Percentiles rank a stretch among this genome's conserved stretches.
These are phyloP conservation scores for Adelges cooleyi DNA, from an alignment of 1,140 invertebrate species.

Conservation along the genomic window DNA sequence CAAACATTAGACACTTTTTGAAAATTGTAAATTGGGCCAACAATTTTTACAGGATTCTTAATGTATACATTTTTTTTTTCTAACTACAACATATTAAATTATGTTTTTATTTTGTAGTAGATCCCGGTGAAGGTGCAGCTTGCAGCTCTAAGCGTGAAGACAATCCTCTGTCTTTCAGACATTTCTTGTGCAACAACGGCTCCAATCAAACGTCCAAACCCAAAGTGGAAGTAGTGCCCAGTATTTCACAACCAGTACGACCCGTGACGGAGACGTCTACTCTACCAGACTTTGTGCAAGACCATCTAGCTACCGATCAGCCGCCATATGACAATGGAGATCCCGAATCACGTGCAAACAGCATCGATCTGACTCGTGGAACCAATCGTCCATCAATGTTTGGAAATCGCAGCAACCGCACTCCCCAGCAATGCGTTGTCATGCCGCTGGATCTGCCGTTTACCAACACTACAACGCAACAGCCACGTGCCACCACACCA, in stretches of 20 bases:
- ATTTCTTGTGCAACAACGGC: slow-evolving; percentile 53
- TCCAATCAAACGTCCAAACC: slow-evolving; percentile 25
- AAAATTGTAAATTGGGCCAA: no score
- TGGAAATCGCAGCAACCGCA: not conserved
- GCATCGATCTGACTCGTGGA: slow-evolving; percentile 9
- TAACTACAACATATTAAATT: no score
- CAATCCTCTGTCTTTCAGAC: slow-evolving; percentile 68
- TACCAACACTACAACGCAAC: slow-evolving; percentile 29
- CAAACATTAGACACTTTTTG: no score
- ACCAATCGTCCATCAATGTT: slow-evolving; percentile 15
- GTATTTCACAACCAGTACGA: slow-evolving; percentile 22
- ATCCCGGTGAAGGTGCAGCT: slow-evolving; percentile 9
- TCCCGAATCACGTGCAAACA: slow-evolving; percentile 18
- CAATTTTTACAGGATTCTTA: no score
- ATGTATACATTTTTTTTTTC: no score
- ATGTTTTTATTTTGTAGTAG: not conserved
- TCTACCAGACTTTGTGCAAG: slow-evolving; percentile 49
- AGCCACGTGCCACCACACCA: slow-evolving; percentile 33
- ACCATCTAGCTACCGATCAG: slow-evolving; percentile 46
- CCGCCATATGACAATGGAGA: slow-evolving; percentile 20
- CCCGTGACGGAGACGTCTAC: slow-evolving; percentile 37
- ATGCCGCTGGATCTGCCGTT: slow-evolving; percentile 36
- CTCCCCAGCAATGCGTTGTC: slow-evolving; percentile 29
- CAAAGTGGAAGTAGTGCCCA: slow-evolving; percentile 22
- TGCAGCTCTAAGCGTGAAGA: slow-evolving; percentile 46